Percentiles rank a stretch among this genome's conserved stretches.
Conservation (phyloP, 2,113 vertebrate species). For the Crotalus viridis region DNA sequence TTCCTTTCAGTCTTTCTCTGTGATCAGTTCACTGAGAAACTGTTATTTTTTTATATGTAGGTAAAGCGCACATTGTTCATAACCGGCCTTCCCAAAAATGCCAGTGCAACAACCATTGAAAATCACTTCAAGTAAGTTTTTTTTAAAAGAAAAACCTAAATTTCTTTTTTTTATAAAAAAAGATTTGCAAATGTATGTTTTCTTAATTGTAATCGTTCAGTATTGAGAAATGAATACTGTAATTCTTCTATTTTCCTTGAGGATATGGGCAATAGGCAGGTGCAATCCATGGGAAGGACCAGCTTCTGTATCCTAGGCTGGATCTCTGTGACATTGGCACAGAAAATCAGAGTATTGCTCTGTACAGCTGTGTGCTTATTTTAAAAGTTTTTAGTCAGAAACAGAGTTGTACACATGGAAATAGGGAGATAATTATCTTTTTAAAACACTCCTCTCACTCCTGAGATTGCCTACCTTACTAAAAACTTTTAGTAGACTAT, state of each 20-base stretch:
- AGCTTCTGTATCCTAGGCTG: neutral
- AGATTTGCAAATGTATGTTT: neutral
- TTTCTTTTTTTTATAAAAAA: neutral
- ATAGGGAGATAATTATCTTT: neutral
- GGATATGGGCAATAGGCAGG: neutral
- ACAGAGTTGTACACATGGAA: neutral
- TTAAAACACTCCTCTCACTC: neutral
- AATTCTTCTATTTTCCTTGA: neutral
- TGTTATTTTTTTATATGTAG: constrained; percentile 61
- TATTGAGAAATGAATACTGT: neutral
- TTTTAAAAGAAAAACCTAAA: neutral
- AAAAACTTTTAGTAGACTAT: neutral
- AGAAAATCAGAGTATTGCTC: neutral
- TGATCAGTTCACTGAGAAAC: neutral
- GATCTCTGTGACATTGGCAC: neutral
- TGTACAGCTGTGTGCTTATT: neutral
- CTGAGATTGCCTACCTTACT: neutral
- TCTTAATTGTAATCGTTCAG: neutral
- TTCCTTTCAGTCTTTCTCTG: neutral
- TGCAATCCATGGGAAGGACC: neutral
- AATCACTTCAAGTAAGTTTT: constrained; percentile 82
- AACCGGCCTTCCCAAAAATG: constrained; percentile 78
- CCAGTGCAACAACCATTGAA: constrained; percentile 72
- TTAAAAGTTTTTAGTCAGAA: neutral
- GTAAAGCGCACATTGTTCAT: constrained; percentile 85